phyloP scores from a whole-genome alignment of 2,888 invertebrate species.

The Odontomyia ornata region DNA sequence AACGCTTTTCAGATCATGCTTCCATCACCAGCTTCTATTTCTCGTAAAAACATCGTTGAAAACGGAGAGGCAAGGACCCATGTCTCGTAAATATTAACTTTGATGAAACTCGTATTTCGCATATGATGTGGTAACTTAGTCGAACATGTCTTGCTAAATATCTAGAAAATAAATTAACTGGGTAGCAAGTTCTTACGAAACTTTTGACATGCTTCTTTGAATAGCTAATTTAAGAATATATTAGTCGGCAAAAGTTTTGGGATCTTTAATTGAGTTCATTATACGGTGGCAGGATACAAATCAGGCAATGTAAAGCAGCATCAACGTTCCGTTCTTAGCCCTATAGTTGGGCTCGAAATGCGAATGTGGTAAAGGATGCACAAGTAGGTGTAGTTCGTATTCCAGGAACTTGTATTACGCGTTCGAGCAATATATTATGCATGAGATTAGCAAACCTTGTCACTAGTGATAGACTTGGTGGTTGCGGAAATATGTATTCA shows the following conservation, averaged over 20 bases:
- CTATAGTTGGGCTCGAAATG: background rate
- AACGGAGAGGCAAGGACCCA: too few species aligned
- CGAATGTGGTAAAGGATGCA: background rate
- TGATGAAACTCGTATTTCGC: background rate
- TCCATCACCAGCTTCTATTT: too few species aligned
- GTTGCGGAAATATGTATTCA: constrained; percentile 14
- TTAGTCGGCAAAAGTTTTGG: constrained; percentile 13
- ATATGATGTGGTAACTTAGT: constrained; percentile 9
- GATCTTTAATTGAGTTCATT: constrained; percentile 34
- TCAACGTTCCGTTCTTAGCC: background rate
- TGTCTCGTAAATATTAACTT: too few species aligned
- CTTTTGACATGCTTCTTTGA: constrained; percentile 25
- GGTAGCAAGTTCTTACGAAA: constrained; percentile 1
- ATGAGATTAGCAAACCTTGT: constrained; percentile 13
- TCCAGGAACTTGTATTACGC: background rate
- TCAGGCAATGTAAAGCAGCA: constrained; percentile 10
- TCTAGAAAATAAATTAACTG: constrained; percentile 3
- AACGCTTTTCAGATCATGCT: too few species aligned
- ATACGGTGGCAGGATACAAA: constrained; percentile 32
- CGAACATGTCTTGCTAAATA: constrained; percentile 7
- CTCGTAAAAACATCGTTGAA: too few species aligned
- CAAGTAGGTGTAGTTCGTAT: background rate
- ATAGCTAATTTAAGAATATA: constrained; percentile 29
- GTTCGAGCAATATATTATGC: constrained; percentile 3
- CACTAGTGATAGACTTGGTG: background rate